These are phyloP conservation scores for Lacerta bilineata DNA, from an alignment of 2,797 vertebrate species.

Conservation along the genomic window DNA sequence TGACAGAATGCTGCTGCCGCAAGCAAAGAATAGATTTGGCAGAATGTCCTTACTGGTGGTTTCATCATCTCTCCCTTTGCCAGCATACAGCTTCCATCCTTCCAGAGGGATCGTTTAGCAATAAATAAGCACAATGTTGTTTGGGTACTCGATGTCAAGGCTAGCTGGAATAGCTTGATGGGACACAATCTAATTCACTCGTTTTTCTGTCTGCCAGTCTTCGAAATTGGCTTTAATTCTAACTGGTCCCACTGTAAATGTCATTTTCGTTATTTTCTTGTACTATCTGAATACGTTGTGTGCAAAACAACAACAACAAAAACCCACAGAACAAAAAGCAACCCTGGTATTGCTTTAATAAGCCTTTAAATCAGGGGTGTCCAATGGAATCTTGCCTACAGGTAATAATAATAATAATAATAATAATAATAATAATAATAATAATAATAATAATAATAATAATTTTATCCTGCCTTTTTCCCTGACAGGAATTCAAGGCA, in stretches of 20 bases:
- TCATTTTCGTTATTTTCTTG: constrained; percentile 14
- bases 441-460: no score
- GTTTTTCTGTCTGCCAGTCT: constrained; percentile 8
- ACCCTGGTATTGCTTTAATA: constrained; percentile 3
- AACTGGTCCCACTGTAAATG: background rate
- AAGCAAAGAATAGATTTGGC: constrained; percentile 46
- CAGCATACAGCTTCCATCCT: constrained; percentile 34
- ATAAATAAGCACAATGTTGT: constrained; percentile 56
- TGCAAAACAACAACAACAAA: background rate
- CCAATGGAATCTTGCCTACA: constrained; percentile 7
- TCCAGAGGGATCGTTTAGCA: constrained; percentile 45
- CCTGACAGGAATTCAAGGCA: no score
- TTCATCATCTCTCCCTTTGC: constrained; percentile 35
- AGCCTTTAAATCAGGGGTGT: constrained; percentile 39
- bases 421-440: no score
- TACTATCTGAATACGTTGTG: constrained; percentile 38
- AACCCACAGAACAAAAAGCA: background rate
- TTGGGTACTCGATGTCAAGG: constrained; percentile 44
- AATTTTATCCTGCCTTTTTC: no score
- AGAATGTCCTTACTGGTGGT: constrained; percentile 50
- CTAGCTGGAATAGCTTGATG: background rate
- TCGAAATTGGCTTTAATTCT: constrained; percentile 47
- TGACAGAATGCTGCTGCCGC: constrained; percentile 55
- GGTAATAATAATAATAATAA: no score
- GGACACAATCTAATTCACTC: constrained; percentile 35